Conservation (phyloP, 2,113 vertebrate species). For the Pelusios castaneus region DNA sequence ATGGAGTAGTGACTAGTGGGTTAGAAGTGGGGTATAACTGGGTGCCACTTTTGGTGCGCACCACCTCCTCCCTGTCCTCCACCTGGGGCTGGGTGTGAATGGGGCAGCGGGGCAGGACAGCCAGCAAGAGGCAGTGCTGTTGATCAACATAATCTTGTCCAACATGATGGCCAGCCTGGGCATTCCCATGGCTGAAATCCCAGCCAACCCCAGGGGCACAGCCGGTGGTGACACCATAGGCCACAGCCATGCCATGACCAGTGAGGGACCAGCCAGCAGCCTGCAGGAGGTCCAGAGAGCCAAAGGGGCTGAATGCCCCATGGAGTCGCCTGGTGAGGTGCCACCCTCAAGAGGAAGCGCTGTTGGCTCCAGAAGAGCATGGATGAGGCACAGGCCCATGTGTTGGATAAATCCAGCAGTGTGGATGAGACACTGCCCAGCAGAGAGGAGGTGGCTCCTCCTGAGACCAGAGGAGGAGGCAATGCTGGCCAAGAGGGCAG, state of each 20-base stretch:
- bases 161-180: constrained; percentile 65
- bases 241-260: constrained; percentile 49
- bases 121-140: constrained; percentile 78
- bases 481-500: fast-evolving
- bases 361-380: constrained; percentile 87
- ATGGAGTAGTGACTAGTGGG: too few relatives aligned
- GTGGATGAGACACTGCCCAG: background rate
- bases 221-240: background rate
- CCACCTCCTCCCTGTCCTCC: constrained; percentile 60
- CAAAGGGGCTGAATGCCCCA: constrained; percentile 69
- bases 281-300: constrained; percentile 10
- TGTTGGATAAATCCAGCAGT: background rate
- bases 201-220: background rate
- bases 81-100: constrained; percentile 11
- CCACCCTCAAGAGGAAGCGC: constrained; percentile 79
- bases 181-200: constrained; percentile 62
- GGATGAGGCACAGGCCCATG: constrained; percentile 13
- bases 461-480: background rate
- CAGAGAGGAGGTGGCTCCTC: constrained; percentile 32
- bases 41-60: constrained; percentile 76
- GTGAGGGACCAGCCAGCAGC: constrained; percentile 33
- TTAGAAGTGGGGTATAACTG: too few relatives aligned
- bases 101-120: constrained; percentile 56
- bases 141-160: constrained; percentile 87
- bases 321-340: background rate